Percentiles rank a stretch among this genome's conserved stretches.
Evolutionary conservation across 2,113 vertebrate species (phyloP).

Genomic region (Anarrhichthys ocellatus): DNA sequence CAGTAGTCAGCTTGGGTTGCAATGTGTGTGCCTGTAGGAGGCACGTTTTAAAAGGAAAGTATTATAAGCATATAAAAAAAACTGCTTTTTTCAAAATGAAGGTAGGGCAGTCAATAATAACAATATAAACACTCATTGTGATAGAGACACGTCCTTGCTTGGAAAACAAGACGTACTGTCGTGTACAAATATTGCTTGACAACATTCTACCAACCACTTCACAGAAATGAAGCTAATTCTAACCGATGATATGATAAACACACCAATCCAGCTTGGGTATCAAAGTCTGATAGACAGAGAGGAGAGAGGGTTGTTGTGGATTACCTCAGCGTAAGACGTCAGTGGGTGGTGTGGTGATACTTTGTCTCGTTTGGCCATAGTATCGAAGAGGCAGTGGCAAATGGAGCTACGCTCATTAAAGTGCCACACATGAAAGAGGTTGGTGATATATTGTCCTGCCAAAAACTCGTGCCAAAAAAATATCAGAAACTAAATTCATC

Average conservation of each 20-base stretch:
- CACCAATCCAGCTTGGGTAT: not conserved
- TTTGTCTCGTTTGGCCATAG: conserved; percentile 1
- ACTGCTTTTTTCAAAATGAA: not conserved
- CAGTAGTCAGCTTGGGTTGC: conserved; percentile 35
- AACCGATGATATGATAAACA: not conserved
- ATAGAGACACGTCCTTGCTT: not conserved
- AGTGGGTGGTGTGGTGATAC: not conserved
- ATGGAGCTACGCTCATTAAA: not conserved
- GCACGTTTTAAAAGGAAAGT: not conserved
- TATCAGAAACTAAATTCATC: not conserved
- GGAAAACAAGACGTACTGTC: not conserved
- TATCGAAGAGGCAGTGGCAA: conserved; percentile 9
- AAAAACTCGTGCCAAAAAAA: not conserved
- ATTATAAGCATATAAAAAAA: not conserved
- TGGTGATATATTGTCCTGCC: not conserved
- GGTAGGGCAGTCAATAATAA: not conserved
- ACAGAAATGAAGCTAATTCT: not conserved
- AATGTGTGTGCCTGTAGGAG: conserved; percentile 8
- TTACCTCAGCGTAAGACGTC: not conserved
- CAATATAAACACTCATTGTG: not conserved
- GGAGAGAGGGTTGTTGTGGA: not conserved
- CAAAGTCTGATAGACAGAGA: not conserved
- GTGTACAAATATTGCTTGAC: not conserved
- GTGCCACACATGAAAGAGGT: not conserved
- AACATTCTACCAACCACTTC: not conserved